Evolutionary conservation across 2,113 vertebrate genomes (phyloP), one percentile per base, ranked within the genome.

Genomic region (Limanda limanda): DNA sequence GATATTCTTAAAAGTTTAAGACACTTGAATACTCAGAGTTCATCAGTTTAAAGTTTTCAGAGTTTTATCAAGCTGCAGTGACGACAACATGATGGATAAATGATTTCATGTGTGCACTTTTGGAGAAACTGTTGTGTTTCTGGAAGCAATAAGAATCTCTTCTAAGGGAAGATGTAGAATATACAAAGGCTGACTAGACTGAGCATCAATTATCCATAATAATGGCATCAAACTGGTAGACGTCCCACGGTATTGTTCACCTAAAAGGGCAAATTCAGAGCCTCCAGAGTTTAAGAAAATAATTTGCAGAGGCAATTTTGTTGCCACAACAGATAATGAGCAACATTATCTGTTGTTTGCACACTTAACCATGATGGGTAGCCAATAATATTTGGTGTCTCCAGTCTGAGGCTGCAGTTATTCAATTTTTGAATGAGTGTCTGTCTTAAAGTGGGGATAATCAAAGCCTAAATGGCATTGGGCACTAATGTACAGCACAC

Each of bases 281-380:
- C 55, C 74, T 58, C 24, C 55, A 74, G 62, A 79, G 57, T 78
- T 60, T 14, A 56, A 76, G 25, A 61, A 81, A 81, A 79, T 57
- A 12, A 51, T 78, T 80, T 55, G 76, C 59, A 70, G 81, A 85
- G 82, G 78, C 51, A 83, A 82, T 87, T 86, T 76, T 59, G 55
- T 27, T 74, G 81, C 73, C 10, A 17, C 51, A 55, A 51, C 48
- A 51, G 48, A 51, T 51, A 51, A 72, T 86, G 66, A 79, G 76
- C 73, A 61, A 21, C 71, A 84, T 84, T 88, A 86, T 81, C 71
- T 83, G 70, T 71, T 80, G 82, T 89, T 87, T 85, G 70, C 58
- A 83, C 68, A 83, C 74, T 83, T 79, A 12, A 79, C n/a, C 40
- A 59, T 68, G 58, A 75, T 72, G 72, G 65, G 74, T 76, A 82